Base-by-base conservation (phyloP, 2,797 vertebrate species). In the Carcharodon carcharias region DNA sequence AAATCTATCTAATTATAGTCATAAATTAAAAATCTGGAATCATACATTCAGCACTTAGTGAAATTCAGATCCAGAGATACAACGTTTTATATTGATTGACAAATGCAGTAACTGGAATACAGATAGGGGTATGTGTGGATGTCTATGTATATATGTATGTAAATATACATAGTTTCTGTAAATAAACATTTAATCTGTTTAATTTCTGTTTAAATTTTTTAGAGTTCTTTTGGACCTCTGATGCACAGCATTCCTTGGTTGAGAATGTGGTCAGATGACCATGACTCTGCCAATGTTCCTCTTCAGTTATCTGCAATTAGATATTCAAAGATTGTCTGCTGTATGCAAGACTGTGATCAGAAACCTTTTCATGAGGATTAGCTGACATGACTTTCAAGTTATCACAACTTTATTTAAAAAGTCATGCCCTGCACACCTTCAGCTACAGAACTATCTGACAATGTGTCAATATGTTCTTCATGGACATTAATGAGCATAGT, bases 1-100 rank as follows among this genome's bases (percentile, higher is more conserved):
- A 50, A 61, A 92, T 63, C 56, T 50, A 28, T 95, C 26, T 71
- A 45, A 95, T 67, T 67, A 50, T 67, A 94, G 69, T 69, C 40
- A 69, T 71, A 50, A 95, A 95, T 67, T 69, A 95, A 67, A 95
- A 69, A 95, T 23, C 26, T 95, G 65, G 50, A 50, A 54, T 91
- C 45, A 69, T 71, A 54, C 65, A 69, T 71, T 54, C 45, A 95
- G 4, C 63, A 50, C 40, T 69, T 95, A 50, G 31, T 1, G n/a
- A 95, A 40, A 95, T 95, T 95, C 45, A 69, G 93, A 58, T 91
- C 56, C 88, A 91, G 88, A 16, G 88, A 61, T 6, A 91, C 88
- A 54, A 56, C 21, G 3, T 31, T 31, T 69, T 50, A 50, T 26
- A 69, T 94, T 67, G 69, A 67, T 67, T 67, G 92, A 67, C 8